Evolutionary conservation across 2,888 invertebrate genomes (phyloP).

Genomic region (Cephus spinipes): DNA sequence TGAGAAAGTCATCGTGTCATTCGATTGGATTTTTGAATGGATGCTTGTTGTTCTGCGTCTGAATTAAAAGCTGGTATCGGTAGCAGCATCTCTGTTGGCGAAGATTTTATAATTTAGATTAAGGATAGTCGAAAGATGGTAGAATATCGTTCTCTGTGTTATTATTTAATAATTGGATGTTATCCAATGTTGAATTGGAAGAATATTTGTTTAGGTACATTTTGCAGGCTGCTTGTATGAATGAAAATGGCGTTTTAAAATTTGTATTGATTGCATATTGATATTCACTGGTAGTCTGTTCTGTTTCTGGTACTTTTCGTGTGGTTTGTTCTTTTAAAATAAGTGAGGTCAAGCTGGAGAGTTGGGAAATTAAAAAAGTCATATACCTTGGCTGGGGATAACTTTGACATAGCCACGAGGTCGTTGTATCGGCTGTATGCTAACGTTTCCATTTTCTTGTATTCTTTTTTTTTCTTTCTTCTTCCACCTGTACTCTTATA

Average conservation of each 20-base stretch:
- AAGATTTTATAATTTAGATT: no score
- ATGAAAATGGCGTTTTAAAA: conserved; percentile 37
- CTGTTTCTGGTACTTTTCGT: neutral
- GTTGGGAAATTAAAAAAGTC: neutral
- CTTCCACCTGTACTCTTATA: neutral
- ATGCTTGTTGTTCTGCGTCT: neutral
- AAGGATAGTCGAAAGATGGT: neutral
- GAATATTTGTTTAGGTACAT: neutral
- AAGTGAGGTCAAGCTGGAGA: neutral
- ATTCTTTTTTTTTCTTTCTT: neutral
- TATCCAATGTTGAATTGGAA: neutral
- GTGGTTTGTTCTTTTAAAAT: neutral
- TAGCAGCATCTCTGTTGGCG: no score
- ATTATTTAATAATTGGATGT: neutral
- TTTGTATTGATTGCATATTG: conserved; percentile 22
- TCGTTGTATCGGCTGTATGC: neutral
- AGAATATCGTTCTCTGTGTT: neutral
- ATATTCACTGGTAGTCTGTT: neutral
- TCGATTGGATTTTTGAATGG: neutral
- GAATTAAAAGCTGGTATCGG: neutral
- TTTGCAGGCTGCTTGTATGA: neutral
- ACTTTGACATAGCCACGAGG: neutral
- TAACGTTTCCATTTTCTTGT: neutral
- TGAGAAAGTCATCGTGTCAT: neutral
- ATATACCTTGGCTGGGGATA: neutral